phyloP scores from a whole-genome alignment of 2,888 invertebrate species.

The Drosophila villosipedis region DNA sequence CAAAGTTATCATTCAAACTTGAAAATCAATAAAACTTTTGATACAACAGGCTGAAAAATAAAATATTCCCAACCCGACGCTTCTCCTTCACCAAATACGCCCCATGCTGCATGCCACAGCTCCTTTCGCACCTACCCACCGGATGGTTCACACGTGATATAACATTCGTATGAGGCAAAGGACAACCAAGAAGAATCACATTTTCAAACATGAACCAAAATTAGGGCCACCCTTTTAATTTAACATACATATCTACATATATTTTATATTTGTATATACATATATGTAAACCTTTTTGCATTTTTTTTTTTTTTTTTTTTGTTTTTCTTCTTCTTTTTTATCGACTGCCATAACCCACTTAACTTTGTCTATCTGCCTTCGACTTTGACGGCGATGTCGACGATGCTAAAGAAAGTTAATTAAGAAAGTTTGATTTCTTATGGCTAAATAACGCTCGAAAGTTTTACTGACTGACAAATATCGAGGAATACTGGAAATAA shows the following conservation, averaged over 20 bases:
- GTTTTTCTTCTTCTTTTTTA: constrained; percentile 17
- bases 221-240: constrained; percentile 29
- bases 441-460: constrained; percentile 79
- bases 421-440: constrained; percentile 80
- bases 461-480: constrained; percentile 77
- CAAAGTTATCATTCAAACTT: constrained; percentile 80
- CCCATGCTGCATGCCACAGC: neutral
- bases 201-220: constrained; percentile 19
- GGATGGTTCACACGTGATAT: constrained; percentile 35
- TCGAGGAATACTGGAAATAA: constrained; percentile 73
- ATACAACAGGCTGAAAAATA: constrained; percentile 51
- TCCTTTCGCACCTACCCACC: neutral
- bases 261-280: neutral
- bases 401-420: constrained; percentile 74
- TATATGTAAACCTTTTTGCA: neutral
- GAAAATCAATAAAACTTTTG: constrained; percentile 79
- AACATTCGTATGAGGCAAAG: constrained; percentile 29
- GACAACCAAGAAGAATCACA: neutral
- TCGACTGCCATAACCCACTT: constrained; percentile 54
- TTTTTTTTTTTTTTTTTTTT: constrained; percentile 6
- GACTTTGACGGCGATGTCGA: constrained; percentile 28
- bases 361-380: constrained; percentile 53
- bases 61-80: constrained; percentile 30
- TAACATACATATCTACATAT: constrained; percentile 11
- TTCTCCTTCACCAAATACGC: constrained; percentile 22